A percentile compares a stretch with the other conserved stretches of the same genome.
Conservation (phyloP, 2,797 vertebrate species). For the Sebastes trivittatus region DNA sequence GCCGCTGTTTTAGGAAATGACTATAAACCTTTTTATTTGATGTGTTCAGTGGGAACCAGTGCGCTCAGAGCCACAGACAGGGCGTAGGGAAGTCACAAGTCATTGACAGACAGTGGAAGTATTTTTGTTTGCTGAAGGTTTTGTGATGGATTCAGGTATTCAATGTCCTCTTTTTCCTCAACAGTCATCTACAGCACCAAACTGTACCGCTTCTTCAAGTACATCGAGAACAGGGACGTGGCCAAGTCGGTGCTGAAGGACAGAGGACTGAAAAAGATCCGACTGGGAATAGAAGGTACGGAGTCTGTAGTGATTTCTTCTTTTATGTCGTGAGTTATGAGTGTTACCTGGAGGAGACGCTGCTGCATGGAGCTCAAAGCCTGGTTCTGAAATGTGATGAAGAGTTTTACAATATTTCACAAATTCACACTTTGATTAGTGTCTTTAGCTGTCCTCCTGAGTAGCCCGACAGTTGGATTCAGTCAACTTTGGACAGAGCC, state of each 20-base stretch:
- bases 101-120: too few species aligned
- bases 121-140: too few species aligned
- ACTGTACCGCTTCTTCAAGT: constrained; percentile 99
- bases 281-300: constrained; percentile 97
- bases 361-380: background rate
- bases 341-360: too few species aligned
- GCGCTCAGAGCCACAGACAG: too few species aligned
- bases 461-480: too few species aligned
- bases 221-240: constrained; percentile 98
- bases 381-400: too few species aligned
- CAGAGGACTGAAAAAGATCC: constrained; percentile 96
- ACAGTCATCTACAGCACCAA: constrained; percentile 99
- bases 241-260: constrained; percentile 98
- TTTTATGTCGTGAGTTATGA: too few species aligned
- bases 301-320: background rate
- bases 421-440: background rate
- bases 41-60: too few species aligned
- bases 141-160: background rate
- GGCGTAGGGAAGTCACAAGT: too few species aligned
- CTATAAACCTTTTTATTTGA: background rate
- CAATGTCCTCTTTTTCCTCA: constrained; percentile 8
- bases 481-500: background rate
- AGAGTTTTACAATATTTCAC: background rate
- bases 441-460: background rate
- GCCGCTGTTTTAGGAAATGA: too few species aligned